Evolutionary conservation across 35 echinoderm and acorn worm genomes (phyloP).

Genomic region (Hemicentrotus pulcherrimus): DNA sequence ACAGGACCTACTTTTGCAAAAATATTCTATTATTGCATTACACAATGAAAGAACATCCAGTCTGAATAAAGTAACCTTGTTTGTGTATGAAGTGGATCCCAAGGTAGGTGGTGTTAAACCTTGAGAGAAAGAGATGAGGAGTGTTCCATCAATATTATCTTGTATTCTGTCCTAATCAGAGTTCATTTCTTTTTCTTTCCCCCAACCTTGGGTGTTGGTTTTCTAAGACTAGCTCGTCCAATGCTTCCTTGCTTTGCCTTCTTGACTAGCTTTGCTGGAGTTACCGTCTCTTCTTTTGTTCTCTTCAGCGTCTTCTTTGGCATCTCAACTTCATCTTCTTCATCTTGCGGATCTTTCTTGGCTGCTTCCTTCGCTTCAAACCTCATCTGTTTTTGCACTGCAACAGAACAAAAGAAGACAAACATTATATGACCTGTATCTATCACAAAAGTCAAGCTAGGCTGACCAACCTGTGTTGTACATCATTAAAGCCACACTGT

Average conservation of each 20-base stretch:
- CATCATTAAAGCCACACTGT: too few relatives aligned
- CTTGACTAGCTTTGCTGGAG: neutral
- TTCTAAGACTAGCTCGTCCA: neutral
- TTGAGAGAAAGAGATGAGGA: too few relatives aligned
- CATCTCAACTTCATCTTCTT: neutral
- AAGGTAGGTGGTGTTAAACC: too few relatives aligned
- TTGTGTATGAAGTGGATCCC: too few relatives aligned
- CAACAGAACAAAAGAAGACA: neutral
- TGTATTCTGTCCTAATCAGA: neutral
- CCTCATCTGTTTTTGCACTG: conserved; percentile 7
- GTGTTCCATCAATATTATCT: neutral
- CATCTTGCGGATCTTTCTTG: neutral
- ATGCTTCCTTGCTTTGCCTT: neutral
- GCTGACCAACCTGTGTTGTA: too few relatives aligned
- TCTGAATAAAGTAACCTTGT: too few relatives aligned
- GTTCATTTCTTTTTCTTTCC: conserved; percentile 34
- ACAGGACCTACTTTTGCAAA: too few relatives aligned
- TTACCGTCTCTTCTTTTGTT: neutral
- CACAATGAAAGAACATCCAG: too few relatives aligned
- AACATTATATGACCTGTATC: too few relatives aligned
- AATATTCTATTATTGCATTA: too few relatives aligned
- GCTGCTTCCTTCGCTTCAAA: conserved; percentile 28
- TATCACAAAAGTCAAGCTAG: too few relatives aligned
- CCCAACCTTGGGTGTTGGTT: conserved; percentile 6
- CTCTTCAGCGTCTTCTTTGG: neutral